Base-by-base conservation (phyloP, 1,140 invertebrate genomes). In the Maconellicoccus hirsutus region DNA sequence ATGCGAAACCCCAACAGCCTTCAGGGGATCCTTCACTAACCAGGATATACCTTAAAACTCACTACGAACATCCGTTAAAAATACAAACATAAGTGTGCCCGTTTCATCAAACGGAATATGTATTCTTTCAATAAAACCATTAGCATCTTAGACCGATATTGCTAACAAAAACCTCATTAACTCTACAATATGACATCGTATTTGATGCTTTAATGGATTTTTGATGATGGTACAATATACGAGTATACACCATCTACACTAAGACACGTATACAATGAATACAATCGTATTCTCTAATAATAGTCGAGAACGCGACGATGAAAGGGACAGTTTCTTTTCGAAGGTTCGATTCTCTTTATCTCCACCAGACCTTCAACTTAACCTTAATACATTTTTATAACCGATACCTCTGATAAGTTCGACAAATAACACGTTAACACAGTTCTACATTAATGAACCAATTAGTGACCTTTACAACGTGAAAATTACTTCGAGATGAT, bases 171-270 rank as follows among this genome's bases (percentile, higher is more conserved):
- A 66, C 61, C 61, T 66, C 61, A 66, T 66, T 66, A 66, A 66
- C 61, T 8, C 21, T 25, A 66, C 61, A 66, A 66, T 66, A 66
- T 66, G 61, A 66, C 61, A 66, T 66, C n/a, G n/a, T 23, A 66
- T 66, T 66, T 66, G 61, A 66, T 66, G 61, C 61, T 66, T 66
- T 66, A 66, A 66, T 66, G 61, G 61, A 25, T 66, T 66, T 66
- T 66, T 66, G 61, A 66, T 26, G 61, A 66, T 25, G 61, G 25
- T 66, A 66, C 61, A 2, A 16, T 25, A 66, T 66, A n/a, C n/a
- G n/a, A n/a, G n/a, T n/a, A n/a, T n/a, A n/a, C n/a, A n/a, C n/a
- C n/a, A n/a, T n/a, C n/a, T n/a, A n/a, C n/a, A n/a, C n/a, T 22
- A 22, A 66, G 61, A 66, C 8, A 22, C 8, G 3, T 25, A 66